Base-by-base conservation (phyloP, 2,888 invertebrate species). In the Nomada fucata region DNA sequence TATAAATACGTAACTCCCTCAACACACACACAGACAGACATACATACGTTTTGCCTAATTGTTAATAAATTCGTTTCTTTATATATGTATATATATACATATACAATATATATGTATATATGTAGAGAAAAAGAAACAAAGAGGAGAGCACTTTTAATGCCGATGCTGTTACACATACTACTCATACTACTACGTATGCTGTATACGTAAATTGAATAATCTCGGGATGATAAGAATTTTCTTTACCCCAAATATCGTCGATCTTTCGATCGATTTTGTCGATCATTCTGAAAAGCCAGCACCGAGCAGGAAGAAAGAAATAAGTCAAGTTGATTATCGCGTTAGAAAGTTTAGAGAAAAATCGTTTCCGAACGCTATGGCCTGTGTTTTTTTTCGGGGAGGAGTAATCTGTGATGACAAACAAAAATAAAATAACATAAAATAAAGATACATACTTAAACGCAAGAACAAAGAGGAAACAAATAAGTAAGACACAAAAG, bases 331-430 rank as follows among this genome's bases (percentile, higher is more conserved):
- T 23, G 15, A 63, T 63, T n/a, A 63, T 13, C 36, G 71, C 53
- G 23, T 53, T 63, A 26, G 53, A 42, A 63, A 42, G 18, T 10
- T 36, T 23, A 15, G 5, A 23, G 5, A 23, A 60, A 20, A 53
- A 42, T 42, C 23, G 53, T 72, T 55, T 42, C 42, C 73, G 55
- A 67, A 50, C 55, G 63, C 29, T 23, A 60, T 55, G 67, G 72
- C 70, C 67, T 52, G 73, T 47, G 36, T 73, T 73, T 73, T 71
- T 47, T 68, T 74, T 65, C 52, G 76, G 65, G 75, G 72, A 79
- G 73, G 83, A 76, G 76, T 74, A 82, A 87, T 83, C 83, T 85
- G 88, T 87, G 87, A 87, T 85, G 82, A 83, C 59, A 79, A 79
- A 71, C 60, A 68, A 74, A 36, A 20, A 77, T 52, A 47, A 60